Conservation (phyloP, 2,888 invertebrate species). For the Argynnis bischoffii region DNA sequence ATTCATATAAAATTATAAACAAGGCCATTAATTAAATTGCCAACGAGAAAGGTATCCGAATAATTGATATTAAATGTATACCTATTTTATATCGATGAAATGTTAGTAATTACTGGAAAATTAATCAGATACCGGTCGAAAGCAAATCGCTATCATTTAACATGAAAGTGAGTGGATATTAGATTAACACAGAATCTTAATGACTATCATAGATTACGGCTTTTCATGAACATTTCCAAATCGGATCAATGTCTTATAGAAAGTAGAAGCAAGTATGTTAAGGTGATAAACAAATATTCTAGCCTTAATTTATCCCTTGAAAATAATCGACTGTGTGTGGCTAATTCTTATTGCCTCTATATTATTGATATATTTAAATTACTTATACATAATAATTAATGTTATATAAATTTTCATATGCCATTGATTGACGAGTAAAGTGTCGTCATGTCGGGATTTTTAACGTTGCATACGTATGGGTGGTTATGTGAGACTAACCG, state of each 20-base stretch:
- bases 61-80: conserved; percentile 26
- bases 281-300: conserved; percentile 8
- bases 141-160: conserved; percentile 33
- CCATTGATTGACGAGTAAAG: no score
- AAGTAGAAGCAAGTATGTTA: conserved; percentile 16
- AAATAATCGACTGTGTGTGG: no score
- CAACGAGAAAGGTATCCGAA: conserved; percentile 13
- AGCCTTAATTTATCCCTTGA: conserved; percentile 3
- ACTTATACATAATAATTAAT: no score
- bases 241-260: conserved; percentile 21
- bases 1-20: background rate
- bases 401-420: no score
- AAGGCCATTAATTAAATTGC: background rate
- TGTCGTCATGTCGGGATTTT: no score
- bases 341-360: no score
- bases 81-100: conserved; percentile 24
- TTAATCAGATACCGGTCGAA: conserved; percentile 27
- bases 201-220: conserved; percentile 13
- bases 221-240: conserved; percentile 22
- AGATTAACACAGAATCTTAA: conserved; percentile 30
- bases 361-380: no score
- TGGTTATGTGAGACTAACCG: no score
- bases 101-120: conserved; percentile 28
- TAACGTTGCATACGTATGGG: no score
- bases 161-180: conserved; percentile 31